Conservation (phyloP, 2,888 invertebrate species). For the Agrochola macilenta region DNA sequence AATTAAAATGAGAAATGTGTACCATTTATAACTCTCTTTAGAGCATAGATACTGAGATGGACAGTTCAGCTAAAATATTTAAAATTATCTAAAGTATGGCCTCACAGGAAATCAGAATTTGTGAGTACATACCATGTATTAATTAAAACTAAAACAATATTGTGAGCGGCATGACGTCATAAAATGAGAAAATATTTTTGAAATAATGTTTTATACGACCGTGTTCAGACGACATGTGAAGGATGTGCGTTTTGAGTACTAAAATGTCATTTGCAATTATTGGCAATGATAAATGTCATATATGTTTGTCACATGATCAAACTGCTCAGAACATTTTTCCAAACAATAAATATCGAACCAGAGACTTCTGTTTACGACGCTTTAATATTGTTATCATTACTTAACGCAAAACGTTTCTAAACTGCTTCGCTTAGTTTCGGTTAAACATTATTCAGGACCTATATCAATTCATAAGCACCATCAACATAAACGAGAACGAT, state of each 20-base stretch:
- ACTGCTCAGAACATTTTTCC: no score
- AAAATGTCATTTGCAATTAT: no score
- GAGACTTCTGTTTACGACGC: background rate
- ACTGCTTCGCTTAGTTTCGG: constrained; percentile 4
- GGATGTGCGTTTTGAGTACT: no score
- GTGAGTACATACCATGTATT: background rate
- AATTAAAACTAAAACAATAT: background rate
- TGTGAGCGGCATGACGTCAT: background rate
- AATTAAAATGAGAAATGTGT: constrained; percentile 65
- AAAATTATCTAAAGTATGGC: background rate
- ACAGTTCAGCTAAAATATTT: constrained; percentile 30
- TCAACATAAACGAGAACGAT: constrained; percentile 33
- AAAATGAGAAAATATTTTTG: constrained; percentile 7
- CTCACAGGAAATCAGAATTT: constrained; percentile 6
- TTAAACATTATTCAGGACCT: constrained; percentile 15
- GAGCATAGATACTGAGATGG: constrained; percentile 10
- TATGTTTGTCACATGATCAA: no score
- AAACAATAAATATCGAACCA: background rate
- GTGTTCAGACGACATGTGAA: background rate
- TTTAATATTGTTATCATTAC: constrained; percentile 10
- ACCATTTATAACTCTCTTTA: constrained; percentile 57
- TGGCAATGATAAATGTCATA: no score
- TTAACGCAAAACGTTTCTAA: constrained; percentile 4
- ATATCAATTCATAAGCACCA: constrained; percentile 34
- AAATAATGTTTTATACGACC: background rate